A percentile compares a stretch with the other conserved stretches of the same genome.
phyloP scores from a whole-genome alignment of 2,888 invertebrate species.

The Nomada flava region DNA sequence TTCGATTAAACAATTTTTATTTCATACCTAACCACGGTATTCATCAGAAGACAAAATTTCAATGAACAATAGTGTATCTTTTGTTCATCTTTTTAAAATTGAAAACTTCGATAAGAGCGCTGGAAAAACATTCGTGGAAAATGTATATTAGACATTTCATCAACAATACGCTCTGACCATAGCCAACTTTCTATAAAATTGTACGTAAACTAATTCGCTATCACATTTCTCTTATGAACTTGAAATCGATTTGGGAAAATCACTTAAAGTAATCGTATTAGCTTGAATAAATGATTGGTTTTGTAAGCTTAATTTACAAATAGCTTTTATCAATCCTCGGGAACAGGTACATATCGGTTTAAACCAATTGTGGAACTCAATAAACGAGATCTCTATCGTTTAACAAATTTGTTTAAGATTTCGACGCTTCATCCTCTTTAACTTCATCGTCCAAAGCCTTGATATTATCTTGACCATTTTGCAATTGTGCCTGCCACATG shows the following conservation, averaged over 20 bases:
- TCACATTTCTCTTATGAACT: slow-evolving; percentile 19
- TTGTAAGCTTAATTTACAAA: neutral
- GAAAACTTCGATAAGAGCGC: slow-evolving; percentile 14
- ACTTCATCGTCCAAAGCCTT: slow-evolving; percentile 31
- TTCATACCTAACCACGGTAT: neutral
- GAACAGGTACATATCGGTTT: slow-evolving; percentile 31
- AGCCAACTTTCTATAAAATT: neutral
- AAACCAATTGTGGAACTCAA: slow-evolving; percentile 22
- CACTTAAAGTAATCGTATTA: slow-evolving; percentile 6
- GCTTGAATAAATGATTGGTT: slow-evolving; percentile 16
- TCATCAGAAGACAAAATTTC: neutral
- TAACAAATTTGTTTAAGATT: slow-evolving; percentile 6
- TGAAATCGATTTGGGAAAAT: slow-evolving; percentile 4
- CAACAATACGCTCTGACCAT: neutral
- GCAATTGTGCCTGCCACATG: slow-evolving; percentile 97
- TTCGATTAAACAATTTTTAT: no score
- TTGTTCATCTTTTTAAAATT: neutral
- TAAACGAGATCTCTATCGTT: neutral
- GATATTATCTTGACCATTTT: slow-evolving; percentile 84
- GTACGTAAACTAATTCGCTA: neutral
- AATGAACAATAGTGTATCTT: neutral
- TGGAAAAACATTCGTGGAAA: slow-evolving; percentile 12
- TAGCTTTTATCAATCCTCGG: neutral
- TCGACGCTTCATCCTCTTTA: slow-evolving; percentile 12
- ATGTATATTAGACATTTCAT: neutral